Conservation (phyloP, 2,888 invertebrate genomes). For the Tineola bisselliella region DNA sequence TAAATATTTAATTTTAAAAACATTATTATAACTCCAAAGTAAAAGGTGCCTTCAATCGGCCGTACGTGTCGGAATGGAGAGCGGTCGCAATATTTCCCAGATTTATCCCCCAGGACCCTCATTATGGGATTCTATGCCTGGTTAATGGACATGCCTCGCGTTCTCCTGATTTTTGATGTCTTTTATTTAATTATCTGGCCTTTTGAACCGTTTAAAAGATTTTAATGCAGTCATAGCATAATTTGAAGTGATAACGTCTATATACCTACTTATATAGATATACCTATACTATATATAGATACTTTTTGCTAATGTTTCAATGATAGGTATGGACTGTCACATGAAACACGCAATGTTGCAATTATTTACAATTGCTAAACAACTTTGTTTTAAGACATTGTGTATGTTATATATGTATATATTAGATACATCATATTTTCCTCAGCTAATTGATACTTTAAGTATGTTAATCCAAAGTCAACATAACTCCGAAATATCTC, state of each 20-base stretch:
- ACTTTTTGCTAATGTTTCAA: too few relatives aligned
- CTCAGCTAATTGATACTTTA: neutral
- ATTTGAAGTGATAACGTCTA: too few relatives aligned
- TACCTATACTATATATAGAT: too few relatives aligned
- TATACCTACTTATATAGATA: too few relatives aligned
- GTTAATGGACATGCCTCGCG: constrained; percentile 43
- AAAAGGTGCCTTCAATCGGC: constrained; percentile 8
- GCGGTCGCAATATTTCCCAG: constrained; percentile 28
- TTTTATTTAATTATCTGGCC: neutral
- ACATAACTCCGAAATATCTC: neutral
- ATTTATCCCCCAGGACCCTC: constrained; percentile 45
- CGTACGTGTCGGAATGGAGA: constrained; percentile 41
- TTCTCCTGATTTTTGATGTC: constrained; percentile 34
- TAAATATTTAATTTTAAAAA: too few relatives aligned
- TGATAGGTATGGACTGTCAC: too few relatives aligned
- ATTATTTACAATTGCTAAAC: neutral
- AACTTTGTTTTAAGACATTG: neutral
- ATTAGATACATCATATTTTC: too few relatives aligned
- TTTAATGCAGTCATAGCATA: neutral
- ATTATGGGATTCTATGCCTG: constrained; percentile 25
- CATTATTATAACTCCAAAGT: neutral
- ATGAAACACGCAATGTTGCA: too few relatives aligned
- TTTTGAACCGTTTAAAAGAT: neutral
- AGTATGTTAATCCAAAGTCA: neutral
- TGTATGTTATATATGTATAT: too few relatives aligned